Evolutionary conservation across 2,797 vertebrate species (phyloP).

Genomic region (Rhadinocentrus ornatus): DNA sequence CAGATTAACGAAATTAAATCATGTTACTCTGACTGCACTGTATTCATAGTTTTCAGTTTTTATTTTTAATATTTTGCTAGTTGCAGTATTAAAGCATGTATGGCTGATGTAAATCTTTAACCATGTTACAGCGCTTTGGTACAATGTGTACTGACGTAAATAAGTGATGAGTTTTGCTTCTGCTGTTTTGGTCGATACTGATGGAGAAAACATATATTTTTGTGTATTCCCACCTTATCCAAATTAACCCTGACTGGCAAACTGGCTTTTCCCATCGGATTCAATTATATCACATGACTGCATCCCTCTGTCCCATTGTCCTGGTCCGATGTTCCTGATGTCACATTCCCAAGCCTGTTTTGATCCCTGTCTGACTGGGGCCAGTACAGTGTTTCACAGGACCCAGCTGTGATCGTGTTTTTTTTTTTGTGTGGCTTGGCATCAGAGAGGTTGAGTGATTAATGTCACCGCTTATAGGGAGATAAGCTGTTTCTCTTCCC

Average conservation of each 20-base stretch:
- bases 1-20: not conserved
- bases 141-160: conserved; percentile 41
- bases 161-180: conserved; percentile 54
- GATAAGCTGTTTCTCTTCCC: not conserved
- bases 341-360: conserved; percentile 50
- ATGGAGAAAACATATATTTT: conserved; percentile 26
- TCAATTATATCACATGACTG: conserved; percentile 74
- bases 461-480: not conserved
- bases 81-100: not conserved
- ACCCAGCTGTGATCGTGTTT: not conserved
- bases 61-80: not conserved
- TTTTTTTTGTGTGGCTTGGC: conserved; percentile 1
- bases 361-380: conserved; percentile 60
- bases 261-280: conserved; percentile 72
- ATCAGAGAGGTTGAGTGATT: not conserved
- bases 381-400: conserved; percentile 7
- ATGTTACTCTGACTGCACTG: not conserved
- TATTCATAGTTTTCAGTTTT: not conserved
- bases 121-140: conserved; percentile 2
- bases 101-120: conserved; percentile 14
- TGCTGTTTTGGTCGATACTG: conserved; percentile 31
- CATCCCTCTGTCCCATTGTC: conserved; percentile 56
- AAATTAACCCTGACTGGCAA: conserved; percentile 23
- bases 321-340: conserved; percentile 37
- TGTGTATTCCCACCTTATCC: conserved; percentile 34